Evolutionary conservation across 2,113 vertebrate species (phyloP), one percentile per base, ranked within the genome.

Genomic region (Heteronetta atricapilla): DNA sequence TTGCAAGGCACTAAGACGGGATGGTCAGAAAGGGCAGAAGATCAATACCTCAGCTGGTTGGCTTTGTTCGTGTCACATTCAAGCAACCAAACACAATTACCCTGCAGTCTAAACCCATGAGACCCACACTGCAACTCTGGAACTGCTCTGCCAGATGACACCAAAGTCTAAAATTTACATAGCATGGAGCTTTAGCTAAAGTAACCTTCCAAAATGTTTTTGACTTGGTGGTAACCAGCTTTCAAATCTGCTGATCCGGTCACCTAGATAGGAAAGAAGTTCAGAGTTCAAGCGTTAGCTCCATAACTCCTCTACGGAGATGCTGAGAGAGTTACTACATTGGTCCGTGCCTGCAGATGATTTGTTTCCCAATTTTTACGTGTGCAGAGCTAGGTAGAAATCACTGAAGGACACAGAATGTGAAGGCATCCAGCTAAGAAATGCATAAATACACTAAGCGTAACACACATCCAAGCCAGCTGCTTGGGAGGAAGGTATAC

Each of bases 61-160:
- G 64, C 76, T 90, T 90, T 91, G 60, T 48, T 94, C 70, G 18
- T 52, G 16, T 34, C 81, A 82, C 34, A 53, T 95, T 95, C 81
- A 92, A 91, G 68, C 70, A 92, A 46, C 22, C 66, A 90, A 94
- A 89, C n/a, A 53, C 9, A 33, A 89, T 77, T 68, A 81, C 50
- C 55, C 44, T 42, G 26, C 42, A 70, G 67, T 36, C 31, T 52
- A 92, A 95, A 81, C 38, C 68, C 79, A 52, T 44, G 60, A 89
- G 95, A 95, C 59, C 26, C 63, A 74, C 70, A 48, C 46, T 48
- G 46, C 46, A 48, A 21, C 46, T 48, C 46, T 22, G 83, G 63
- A 81, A 40, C 46, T 55, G 60, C 59, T 33, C 55, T 60, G 36
- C 36, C 36, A 67, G 64, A 83, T 82, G 86, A 93, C 36, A 86